Evolutionary conservation across 2,113 vertebrate species (phyloP).

Genomic region (Rhea pennata): DNA sequence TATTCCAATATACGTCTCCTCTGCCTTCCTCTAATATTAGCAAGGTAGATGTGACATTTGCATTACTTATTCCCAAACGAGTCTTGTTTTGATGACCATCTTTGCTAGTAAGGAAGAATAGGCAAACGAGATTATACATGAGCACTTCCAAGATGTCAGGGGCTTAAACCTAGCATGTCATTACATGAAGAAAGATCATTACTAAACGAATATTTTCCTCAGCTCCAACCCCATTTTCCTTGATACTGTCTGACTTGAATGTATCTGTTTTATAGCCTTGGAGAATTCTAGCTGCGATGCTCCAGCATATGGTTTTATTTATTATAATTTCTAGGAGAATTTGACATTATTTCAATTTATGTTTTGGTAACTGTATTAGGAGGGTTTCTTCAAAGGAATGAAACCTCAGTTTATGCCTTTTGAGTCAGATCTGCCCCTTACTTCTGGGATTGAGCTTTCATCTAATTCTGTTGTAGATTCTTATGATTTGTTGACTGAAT

Average conservation of each 20-base stretch:
- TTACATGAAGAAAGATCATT: background rate
- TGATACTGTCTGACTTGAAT: constrained; percentile 6
- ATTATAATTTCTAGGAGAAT: constrained; percentile 6
- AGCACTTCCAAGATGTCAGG: constrained; percentile 29
- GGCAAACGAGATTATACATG: constrained; percentile 40
- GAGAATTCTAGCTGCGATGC: constrained; percentile 3
- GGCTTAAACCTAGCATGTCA: background rate
- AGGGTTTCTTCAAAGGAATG: constrained; percentile 28
- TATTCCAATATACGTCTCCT: background rate
- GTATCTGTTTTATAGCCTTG: background rate
- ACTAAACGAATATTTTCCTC: constrained; percentile 35
- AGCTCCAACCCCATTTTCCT: background rate
- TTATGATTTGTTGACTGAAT: constrained; percentile 21
- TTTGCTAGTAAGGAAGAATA: constrained; percentile 33
- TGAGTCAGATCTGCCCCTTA: constrained; percentile 13
- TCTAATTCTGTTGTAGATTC: background rate
- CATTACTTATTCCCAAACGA: constrained; percentile 36
- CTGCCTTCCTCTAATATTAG: background rate
- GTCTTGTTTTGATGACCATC: constrained; percentile 47
- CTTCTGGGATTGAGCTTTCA: constrained; percentile 6
- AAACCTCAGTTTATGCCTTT: background rate
- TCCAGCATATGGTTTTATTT: constrained; percentile 26
- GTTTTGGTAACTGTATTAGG: constrained; percentile 9
- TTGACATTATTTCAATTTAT: background rate
- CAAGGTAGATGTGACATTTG: background rate